Evolutionary conservation across 1,140 invertebrate genomes (phyloP), one percentile per base, ranked within the genome.

Genomic region (Drosophila parabipectinata): DNA sequence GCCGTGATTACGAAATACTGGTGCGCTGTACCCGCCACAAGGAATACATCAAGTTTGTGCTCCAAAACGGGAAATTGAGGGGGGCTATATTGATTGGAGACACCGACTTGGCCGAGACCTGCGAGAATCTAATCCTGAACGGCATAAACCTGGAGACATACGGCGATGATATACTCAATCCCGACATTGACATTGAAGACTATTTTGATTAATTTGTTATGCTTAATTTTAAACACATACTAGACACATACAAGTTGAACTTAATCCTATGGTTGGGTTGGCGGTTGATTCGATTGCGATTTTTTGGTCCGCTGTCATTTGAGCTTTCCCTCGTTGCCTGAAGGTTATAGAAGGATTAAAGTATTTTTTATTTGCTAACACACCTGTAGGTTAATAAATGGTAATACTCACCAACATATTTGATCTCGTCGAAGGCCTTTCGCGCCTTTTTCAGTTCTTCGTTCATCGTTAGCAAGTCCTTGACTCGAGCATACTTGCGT

Each of bases 371-470:
- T 21, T 21, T 21, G 2, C 21, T 3, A 21, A 21, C 26, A 10
- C 1, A 2, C 32, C 32, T 34, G 10, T 9, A 3, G 0, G 8
- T 34, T 9, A 10, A n/a, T 37, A 10, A 37, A n/a, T 12, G 8
- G 1, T 8, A 1, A 60, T 71, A 87, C 77, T 81, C 54, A 88
- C 91, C 91, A 53, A 92, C 96, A 93, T 98, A 99, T 95, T 99
- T 99, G 72, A 99, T 98, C 95, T 99, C 98, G 94, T 99, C 99
- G 93, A 99, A 99, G 75, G 98, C 98, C 94, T 99, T 99, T 81
- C 99, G 94, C 26, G 99, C 99, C 93, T 99, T 98, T 92, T 99
- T 99, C 21, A 99, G 93, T 93, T 99, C 99, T 93, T 99, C 98
- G 93, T 99, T 99, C 98, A 99, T 99, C 50, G 97, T 98, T 2